Evolutionary conservation across 2,888 invertebrate genomes (phyloP), one percentile per base, ranked within the genome.

Genomic region (Agriopis marginaria): DNA sequence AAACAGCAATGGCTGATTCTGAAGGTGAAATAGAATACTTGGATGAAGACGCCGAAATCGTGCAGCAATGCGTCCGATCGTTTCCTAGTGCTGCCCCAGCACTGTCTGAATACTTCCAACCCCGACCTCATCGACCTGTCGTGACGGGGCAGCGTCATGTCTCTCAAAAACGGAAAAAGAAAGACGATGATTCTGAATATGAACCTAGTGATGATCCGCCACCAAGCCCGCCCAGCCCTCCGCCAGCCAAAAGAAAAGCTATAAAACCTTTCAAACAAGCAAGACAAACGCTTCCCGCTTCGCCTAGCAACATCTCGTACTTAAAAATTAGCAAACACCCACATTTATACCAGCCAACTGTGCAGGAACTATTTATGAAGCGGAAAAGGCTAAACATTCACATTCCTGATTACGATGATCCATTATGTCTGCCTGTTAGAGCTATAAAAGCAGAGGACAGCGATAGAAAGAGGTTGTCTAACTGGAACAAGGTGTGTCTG

Each of bases 1-100:
- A 23, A 9, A 8, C 7, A 49, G 49, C 50, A 59, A 90, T 89
- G 89, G 71, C 80, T 49, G 89, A 88, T 49, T 81, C 83, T 0
- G 92, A 90, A 14, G 82, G 83, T 53, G 92, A 91, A 73, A 92
- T 94, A 68, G 94, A 94, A 81, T 94, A 86, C 77, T 80, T 94
- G n/a, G 94, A 94, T 70, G 94, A 94, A 77, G 93, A 94, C 61
- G 93, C 88, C 5, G 93, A 93, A 14, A 86, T 93, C 3, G 90
- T 94, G 5, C 89, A 91, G 71, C 90, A 91, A 75, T 93, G 88
- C 70, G 89, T 93, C 0, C 87, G 88, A 74, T 72, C 61, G 17
- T n/a, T 45, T 8, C 53, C 62, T 72, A n/a, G 70, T 76, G 0
- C 51, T 50, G 44, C 54, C 23, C 2, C 49, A 42, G 32, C 11